Percentiles rank a stretch among this genome's conserved stretches.
These are phyloP conservation scores for Gryon sp. DNA, from an alignment of 1,140 invertebrate genomes.

Conservation along the genomic window DNA sequence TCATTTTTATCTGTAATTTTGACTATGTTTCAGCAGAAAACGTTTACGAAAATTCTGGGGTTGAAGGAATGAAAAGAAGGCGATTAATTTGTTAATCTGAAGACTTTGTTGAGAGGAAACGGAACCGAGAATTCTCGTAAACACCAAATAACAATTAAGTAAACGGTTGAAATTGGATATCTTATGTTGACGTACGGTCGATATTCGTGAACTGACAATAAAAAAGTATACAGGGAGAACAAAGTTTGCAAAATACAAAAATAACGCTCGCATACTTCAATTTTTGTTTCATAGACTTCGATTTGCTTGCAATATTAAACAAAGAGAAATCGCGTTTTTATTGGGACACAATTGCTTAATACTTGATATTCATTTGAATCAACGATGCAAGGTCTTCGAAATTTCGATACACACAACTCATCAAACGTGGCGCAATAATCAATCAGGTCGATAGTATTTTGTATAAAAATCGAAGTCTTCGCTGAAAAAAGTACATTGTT, in stretches of 20 bases:
- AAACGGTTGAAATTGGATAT: slow-evolving; percentile 28
- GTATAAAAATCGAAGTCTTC: slow-evolving; percentile 8
- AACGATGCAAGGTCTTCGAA: slow-evolving; percentile 8
- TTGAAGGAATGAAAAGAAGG: slow-evolving; percentile 26
- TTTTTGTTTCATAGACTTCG: slow-evolving; percentile 19
- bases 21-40: slow-evolving; percentile 20
- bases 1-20: too few species aligned
- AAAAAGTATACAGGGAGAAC: too few species aligned
- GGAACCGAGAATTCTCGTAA: slow-evolving; percentile 53
- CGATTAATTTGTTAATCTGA: slow-evolving; percentile 11
- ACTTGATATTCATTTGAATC: too few species aligned
- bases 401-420: background rate
- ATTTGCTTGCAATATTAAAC: slow-evolving; percentile 3
- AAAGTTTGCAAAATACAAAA: slow-evolving; percentile 51
- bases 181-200: slow-evolving; percentile 38
- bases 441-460: too few species aligned
- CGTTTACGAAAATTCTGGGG: slow-evolving; percentile 53
- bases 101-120: slow-evolving; percentile 19
- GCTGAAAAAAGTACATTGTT: background rate
- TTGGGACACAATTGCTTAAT: too few species aligned
- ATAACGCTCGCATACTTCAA: slow-evolving; percentile 24
- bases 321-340: background rate
- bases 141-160: slow-evolving; percentile 46
- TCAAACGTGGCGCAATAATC: too few species aligned
- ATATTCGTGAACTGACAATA: too few species aligned